phyloP scores from a whole-genome alignment of 2,113 vertebrate species.

The Melanerpes formicivorus region DNA sequence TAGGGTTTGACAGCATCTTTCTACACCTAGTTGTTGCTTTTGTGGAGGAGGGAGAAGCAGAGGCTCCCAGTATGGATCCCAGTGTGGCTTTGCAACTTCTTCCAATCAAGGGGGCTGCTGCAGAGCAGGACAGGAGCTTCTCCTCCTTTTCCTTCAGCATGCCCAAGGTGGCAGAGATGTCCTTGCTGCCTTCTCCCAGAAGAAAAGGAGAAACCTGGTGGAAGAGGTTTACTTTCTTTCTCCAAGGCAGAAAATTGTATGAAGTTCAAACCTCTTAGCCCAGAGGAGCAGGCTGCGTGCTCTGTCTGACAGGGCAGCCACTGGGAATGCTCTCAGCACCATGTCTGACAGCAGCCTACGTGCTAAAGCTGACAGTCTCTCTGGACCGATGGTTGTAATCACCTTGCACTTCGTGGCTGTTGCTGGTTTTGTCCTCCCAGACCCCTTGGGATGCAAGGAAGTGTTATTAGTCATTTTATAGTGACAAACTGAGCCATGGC shows the following conservation, averaged over 20 bases:
- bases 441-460: background rate
- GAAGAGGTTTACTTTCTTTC: background rate
- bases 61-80: background rate
- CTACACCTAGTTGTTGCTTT: constrained; percentile 45
- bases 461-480: constrained; percentile 14
- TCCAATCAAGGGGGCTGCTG: background rate
- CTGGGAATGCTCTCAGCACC: background rate
- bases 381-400: background rate
- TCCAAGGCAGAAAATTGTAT: background rate
- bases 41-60: background rate
- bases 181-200: background rate
- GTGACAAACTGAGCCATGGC: background rate
- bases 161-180: background rate
- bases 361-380: background rate
- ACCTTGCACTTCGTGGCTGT: background rate
- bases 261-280: background rate
- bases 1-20: constrained; percentile 37
- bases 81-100: background rate
- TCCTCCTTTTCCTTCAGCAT: background rate
- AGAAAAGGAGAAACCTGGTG: background rate
- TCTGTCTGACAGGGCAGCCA: background rate
- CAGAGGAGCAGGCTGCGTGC: background rate
- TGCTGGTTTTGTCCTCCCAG: background rate
- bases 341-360: accelerated
- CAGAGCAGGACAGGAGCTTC: background rate